phyloP scores from a whole-genome alignment of 2,888 invertebrate species.

The Torymus auratus region DNA sequence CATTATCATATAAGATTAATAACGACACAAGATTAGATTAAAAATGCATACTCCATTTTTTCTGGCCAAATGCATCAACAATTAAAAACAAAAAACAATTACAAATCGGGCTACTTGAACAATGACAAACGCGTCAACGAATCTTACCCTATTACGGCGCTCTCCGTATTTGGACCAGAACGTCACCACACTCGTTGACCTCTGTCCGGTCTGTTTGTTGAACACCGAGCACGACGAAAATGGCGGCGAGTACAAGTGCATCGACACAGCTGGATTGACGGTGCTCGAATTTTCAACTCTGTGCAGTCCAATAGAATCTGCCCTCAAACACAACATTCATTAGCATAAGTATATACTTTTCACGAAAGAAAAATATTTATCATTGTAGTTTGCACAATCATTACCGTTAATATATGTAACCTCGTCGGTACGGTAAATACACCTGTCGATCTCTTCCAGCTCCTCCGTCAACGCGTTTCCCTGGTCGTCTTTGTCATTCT shows the following conservation, averaged over 20 bases:
- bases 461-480: constrained; percentile 74
- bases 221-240: constrained; percentile 93
- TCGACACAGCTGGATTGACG: constrained; percentile 90
- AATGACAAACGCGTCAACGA: background rate
- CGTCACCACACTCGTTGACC: constrained; percentile 84
- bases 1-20: no score
- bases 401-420: constrained; percentile 97
- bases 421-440: constrained; percentile 83
- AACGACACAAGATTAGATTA: no score
- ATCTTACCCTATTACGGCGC: constrained; percentile 82
- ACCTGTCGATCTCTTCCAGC: constrained; percentile 83
- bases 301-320: constrained; percentile 96
- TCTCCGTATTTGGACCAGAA: constrained; percentile 96
- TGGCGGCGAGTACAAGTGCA: constrained; percentile 97
- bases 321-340: background rate
- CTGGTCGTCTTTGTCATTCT: constrained; percentile 72
- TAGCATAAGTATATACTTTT: background rate
- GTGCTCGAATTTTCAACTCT: constrained; percentile 96
- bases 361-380: background rate
- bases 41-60: no score
- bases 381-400: constrained; percentile 59
- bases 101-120: background rate
- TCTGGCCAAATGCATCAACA: background rate
- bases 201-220: constrained; percentile 92
- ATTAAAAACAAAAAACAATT: background rate